A percentile compares a stretch with the other conserved stretches of the same genome.
Conservation (phyloP, 2,888 invertebrate genomes). For the Augiades crinisus region DNA sequence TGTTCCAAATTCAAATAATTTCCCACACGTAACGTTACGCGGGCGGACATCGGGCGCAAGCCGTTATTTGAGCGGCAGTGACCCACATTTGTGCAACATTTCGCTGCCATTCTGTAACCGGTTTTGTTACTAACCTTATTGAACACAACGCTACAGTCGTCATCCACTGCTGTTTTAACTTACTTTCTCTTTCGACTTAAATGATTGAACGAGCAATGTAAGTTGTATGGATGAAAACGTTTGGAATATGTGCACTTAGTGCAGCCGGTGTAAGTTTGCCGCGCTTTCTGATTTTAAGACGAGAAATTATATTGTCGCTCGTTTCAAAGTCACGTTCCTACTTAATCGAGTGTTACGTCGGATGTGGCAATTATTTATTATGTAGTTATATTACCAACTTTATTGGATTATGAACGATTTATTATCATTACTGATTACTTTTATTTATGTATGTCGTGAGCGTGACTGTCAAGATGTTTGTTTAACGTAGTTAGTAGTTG, state of each 20-base stretch:
- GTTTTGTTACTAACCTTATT: constrained; percentile 67
- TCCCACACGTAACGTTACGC: constrained; percentile 82
- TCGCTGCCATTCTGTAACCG: constrained; percentile 54
- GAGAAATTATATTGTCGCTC: constrained; percentile 56
- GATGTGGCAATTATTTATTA: constrained; percentile 62
- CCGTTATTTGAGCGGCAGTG: constrained; percentile 80
- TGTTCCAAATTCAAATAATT: constrained; percentile 80
- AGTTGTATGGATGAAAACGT: constrained; percentile 15
- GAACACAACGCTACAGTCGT: constrained; percentile 32
- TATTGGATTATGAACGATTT: constrained; percentile 1
- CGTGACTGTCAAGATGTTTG: background rate
- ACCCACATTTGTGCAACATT: constrained; percentile 65
- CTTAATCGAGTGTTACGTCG: constrained; percentile 66
- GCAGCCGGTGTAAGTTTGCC: constrained; percentile 47
- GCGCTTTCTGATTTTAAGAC: constrained; percentile 79
- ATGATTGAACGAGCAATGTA: constrained; percentile 40
- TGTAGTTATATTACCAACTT: constrained; percentile 34
- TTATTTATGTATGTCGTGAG: background rate
- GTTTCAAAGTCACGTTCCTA: constrained; percentile 70
- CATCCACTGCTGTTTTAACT: constrained; percentile 36
- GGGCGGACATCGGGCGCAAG: constrained; percentile 74
- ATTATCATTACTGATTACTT: background rate
- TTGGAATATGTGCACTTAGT: constrained; percentile 27
- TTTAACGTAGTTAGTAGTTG: background rate
- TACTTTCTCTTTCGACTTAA: constrained; percentile 35